Base-by-base conservation (phyloP, 2,797 vertebrate species). In the Hydrophis major region DNA sequence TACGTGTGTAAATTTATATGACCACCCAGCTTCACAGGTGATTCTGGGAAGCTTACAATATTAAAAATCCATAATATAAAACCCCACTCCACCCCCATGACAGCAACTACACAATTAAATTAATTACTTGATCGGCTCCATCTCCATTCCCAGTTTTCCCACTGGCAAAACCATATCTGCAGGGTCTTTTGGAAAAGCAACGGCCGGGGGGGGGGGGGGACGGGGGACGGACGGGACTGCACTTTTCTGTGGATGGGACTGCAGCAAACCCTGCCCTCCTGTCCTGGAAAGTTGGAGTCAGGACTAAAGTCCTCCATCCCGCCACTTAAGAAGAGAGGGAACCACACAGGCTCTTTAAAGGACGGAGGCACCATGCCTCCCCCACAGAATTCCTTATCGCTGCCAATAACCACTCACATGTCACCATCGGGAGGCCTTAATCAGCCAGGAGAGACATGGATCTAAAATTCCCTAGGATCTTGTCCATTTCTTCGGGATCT, bases 191-290 rank as follows among this genome's bases (percentile, higher is more conserved):
- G 63, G 27, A 66, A 66, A 69, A 69, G 66, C 13, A 66, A 66
- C 0, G 8, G 11, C 0, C 27, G 4, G 63, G 2, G 5, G 4
- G 4, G 12, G 12, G 27, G 5, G 10, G 6, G 28, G 12, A 32
- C 32, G 32, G 32, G 1, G 32, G 32, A 32, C 32, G 32, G 32
- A 32, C 32, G 1, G 32, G 32, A 32, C 32, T 32, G 32, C 32
- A 32, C 32, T 32, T 32, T 74, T 37, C 16, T 32, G 16, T 74
- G 66, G 14, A 69, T 18, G 66, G n/a, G 66, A 69, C 6, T 32
- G 66, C n/a, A 74, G 66, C 66, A 37, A 32, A 74, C 27, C n/a
- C 66, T 74, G 14, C n/a, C 66, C 6, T 37, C 66, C 16, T 32
- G 66, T 18, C n/a, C n/a, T 74, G n/a, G 66, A 74, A 18, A 74